Percentiles rank a stretch among this genome's conserved stretches.
These are phyloP conservation scores for Aselliscus stoliczkanus DNA, from an alignment of 2,797 vertebrate genomes.

Conservation along the genomic window DNA sequence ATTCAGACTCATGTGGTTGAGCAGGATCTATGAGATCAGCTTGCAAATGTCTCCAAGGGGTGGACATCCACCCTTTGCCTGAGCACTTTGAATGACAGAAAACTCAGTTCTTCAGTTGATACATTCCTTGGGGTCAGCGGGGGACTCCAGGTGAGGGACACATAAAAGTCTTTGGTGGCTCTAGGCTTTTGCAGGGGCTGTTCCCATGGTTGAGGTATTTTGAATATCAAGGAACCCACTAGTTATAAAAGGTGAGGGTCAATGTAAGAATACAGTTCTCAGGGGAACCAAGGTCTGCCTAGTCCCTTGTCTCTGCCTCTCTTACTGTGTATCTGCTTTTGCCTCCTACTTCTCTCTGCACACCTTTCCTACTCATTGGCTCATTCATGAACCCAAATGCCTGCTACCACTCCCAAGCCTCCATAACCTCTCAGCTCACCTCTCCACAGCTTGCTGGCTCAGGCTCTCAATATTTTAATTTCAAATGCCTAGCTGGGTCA, in stretches of 20 bases:
- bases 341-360: neutral
- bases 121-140: neutral
- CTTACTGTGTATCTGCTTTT: neutral
- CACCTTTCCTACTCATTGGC: neutral
- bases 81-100: neutral
- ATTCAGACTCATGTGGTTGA: conserved; percentile 27
- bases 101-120: neutral
- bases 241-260: neutral
- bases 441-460: neutral
- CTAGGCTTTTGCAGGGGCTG: neutral
- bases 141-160: neutral
- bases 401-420: neutral
- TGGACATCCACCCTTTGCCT: neutral
- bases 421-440: neutral
- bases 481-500: neutral
- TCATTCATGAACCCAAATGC: neutral
- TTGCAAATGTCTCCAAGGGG: neutral
- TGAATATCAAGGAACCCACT: neutral
- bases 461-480: neutral
- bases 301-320: neutral
- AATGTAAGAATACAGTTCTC: neutral
- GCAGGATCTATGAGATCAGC: neutral
- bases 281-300: neutral
- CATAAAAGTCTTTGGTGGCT: neutral
- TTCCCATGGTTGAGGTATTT: neutral